These are phyloP conservation scores for Drosophila hawaiiensis DNA, from an alignment of 2,888 invertebrate species.

Conservation along the genomic window DNA sequence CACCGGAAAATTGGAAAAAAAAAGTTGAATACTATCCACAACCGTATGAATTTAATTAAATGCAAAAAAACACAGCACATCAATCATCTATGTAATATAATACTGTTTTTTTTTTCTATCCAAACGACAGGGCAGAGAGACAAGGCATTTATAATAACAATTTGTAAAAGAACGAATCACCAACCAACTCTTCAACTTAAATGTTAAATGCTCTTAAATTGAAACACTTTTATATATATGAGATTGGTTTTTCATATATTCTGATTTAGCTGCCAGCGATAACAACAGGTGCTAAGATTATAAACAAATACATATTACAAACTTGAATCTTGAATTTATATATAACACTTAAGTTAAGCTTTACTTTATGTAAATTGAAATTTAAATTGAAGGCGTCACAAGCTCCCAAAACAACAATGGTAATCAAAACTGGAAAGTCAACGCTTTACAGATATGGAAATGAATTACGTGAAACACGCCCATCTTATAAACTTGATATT, in stretches of 20 bases:
- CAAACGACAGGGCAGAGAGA: too few species aligned
- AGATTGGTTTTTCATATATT: neutral
- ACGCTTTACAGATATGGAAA: constrained; percentile 24
- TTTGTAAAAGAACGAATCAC: neutral
- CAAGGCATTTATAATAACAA: neutral
- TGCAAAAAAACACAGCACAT: neutral
- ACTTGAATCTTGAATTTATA: neutral
- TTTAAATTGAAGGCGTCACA: constrained; percentile 11
- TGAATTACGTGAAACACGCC: constrained; percentile 8
- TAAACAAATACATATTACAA: neutral
- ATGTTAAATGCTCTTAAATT: neutral
- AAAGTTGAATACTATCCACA: constrained; percentile 18
- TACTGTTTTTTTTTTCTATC: constrained; percentile 6
- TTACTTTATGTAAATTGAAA: constrained; percentile 32
- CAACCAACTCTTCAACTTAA: neutral
- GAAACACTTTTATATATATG: neutral
- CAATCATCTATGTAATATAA: neutral
- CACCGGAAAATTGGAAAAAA: constrained; percentile 26
- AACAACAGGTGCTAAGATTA: neutral
- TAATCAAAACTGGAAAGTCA: constrained; percentile 27
- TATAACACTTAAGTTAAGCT: constrained; percentile 7
- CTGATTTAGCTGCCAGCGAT: neutral
- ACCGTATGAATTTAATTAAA: constrained; percentile 29
- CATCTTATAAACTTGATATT: constrained; percentile 1
- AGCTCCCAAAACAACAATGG: constrained; percentile 3